Evolutionary conservation across 2,113 vertebrate species (phyloP).

Genomic region (Solenodon paradoxus): DNA sequence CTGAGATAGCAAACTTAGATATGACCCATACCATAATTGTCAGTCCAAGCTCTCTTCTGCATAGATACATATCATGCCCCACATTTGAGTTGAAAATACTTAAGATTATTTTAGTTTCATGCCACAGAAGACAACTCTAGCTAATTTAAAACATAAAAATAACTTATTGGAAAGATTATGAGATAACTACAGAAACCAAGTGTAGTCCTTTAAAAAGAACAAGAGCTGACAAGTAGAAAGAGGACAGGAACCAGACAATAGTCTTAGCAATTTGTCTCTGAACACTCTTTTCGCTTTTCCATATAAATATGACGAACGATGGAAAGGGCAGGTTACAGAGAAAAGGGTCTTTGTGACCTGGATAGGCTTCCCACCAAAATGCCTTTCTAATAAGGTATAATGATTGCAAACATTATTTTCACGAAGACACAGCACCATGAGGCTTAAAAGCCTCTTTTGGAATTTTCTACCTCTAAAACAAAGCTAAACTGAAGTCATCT

Average conservation of each 20-base stretch:
- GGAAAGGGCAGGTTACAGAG: background rate
- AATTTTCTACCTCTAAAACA: background rate
- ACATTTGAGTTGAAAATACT: background rate
- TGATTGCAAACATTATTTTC: background rate
- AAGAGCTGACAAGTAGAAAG: background rate
- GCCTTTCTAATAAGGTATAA: background rate
- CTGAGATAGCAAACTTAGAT: background rate
- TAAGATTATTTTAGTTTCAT: background rate
- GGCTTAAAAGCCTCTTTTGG: background rate
- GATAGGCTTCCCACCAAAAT: too few species aligned
- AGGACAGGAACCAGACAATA: background rate
- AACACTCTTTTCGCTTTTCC: background rate
- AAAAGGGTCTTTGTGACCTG: background rate
- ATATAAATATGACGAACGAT: too few species aligned
- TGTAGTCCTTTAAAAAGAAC: background rate
- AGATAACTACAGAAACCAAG: constrained; percentile 17
- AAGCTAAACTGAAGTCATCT: background rate
- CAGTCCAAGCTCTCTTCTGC: background rate
- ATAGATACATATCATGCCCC: background rate
- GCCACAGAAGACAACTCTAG: background rate
- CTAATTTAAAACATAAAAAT: background rate
- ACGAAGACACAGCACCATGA: background rate
- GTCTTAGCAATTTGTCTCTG: background rate
- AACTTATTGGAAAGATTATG: background rate
- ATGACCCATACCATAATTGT: background rate